Evolutionary conservation across 2,888 invertebrate genomes (phyloP), one percentile per base, ranked within the genome.

Genomic region (Orthonychiurus folsomi): DNA sequence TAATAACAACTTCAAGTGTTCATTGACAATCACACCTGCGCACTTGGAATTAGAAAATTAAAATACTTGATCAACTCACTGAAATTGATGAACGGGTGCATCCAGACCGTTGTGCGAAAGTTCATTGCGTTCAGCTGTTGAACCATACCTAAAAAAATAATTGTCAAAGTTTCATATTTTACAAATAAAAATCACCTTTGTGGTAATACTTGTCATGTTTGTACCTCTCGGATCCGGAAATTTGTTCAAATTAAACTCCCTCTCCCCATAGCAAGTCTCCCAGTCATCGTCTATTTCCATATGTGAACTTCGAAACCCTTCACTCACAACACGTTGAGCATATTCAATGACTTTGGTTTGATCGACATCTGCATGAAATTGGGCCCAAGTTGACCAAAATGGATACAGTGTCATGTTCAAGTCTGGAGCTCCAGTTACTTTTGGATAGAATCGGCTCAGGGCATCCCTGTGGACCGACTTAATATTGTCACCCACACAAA

Each of bases 261-360:
- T 78, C 1, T 89, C 87, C 0, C 93, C 93, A 75, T 92, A 91
- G 74, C 88, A 88, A 12, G 83, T 82, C 76, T 93, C 91, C 89
- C 92, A 93, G 25, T 85, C 82, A 74, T 93, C 93, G 72, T 93
- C 92, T 63, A 94, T 88, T 78, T 92, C 92, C 53, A 89, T 78
- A 75, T 89, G 88, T 37, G 66, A 66, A 23, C 56, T 61, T 1
- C 20, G 0, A 37, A 69, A 69, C 9, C 71, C 71, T 56, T 67
- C 65, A 18, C 60, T 56, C 3, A 64, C 27, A 1, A 71, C 59
- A 48, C 55, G 47, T 9, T 53, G 55, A 0, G 70, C 69, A 47
- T 57, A 67, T 1, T 69, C 65, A 0, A 69, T 50, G 1, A 71
- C 69, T 47, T 66, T 52, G 1, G 21, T 50, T 37, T 66, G 66